Evolutionary conservation across 2,888 invertebrate genomes (phyloP).

Genomic region (Folsomia manolachei): DNA sequence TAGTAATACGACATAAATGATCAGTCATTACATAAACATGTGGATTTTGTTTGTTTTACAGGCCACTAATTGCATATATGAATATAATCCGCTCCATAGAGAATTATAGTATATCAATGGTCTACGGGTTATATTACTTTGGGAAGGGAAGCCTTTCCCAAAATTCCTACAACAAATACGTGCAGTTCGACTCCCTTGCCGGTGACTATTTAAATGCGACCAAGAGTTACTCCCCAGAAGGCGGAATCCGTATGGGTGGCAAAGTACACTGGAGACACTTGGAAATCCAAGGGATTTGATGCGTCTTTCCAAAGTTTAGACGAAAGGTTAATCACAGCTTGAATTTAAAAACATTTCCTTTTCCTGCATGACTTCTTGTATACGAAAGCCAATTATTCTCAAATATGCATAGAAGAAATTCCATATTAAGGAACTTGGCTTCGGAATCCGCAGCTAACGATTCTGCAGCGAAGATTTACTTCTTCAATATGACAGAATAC

Average conservation of each 20-base stretch:
- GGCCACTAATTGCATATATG: constrained; percentile 56
- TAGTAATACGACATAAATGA: no score
- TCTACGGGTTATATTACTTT: constrained; percentile 56
- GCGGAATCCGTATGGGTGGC: constrained; percentile 52
- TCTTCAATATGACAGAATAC: constrained; percentile 49
- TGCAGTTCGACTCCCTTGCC: constrained; percentile 54
- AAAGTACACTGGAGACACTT: constrained; percentile 27
- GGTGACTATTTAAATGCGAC: constrained; percentile 55
- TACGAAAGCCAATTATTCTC: neutral
- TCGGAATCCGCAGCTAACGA: neutral
- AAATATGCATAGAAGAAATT: constrained; percentile 41
- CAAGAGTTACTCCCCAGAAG: constrained; percentile 54
- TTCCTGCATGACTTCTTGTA: neutral
- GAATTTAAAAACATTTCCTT: neutral
- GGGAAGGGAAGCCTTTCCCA: constrained; percentile 53
- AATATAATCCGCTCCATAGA: constrained; percentile 56
- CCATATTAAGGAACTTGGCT: constrained; percentile 43
- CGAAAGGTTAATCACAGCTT: constrained; percentile 23
- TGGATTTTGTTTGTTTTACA: constrained; percentile 33
- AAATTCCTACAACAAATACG: constrained; percentile 53
- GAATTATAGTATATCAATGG: constrained; percentile 56
- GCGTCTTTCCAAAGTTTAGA: constrained; percentile 18
- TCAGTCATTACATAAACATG: neutral
- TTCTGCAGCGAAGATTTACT: constrained; percentile 48
- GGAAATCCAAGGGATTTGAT: constrained; percentile 17